Conservation (phyloP, 2,888 invertebrate genomes). For the Eucera pruinosa region DNA sequence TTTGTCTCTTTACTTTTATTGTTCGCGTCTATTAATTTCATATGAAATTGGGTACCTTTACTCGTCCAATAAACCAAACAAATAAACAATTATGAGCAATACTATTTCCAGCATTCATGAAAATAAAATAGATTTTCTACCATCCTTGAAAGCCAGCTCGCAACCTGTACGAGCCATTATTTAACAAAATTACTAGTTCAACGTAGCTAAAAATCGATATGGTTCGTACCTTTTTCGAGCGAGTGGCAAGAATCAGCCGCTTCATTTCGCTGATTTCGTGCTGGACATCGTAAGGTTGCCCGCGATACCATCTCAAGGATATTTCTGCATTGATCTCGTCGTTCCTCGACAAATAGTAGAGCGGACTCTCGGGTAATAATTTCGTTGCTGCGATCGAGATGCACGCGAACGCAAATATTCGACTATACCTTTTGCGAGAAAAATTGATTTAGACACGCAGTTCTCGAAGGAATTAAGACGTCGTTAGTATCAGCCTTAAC, state of each 20-base stretch:
- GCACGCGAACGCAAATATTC: slow-evolving; percentile 73
- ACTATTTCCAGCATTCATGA: too few relatives aligned
- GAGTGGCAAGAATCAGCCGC: slow-evolving; percentile 55
- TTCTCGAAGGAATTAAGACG: not conserved
- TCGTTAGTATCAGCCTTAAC: not conserved
- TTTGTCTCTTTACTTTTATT: too few relatives aligned
- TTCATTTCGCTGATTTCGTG: slow-evolving; percentile 72
- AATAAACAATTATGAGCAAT: too few relatives aligned
- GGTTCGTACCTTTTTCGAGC: slow-evolving; percentile 62
- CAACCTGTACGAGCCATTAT: not conserved
- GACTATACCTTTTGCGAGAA: slow-evolving; percentile 69
- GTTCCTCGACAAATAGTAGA: slow-evolving; percentile 68
- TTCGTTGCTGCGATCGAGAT: slow-evolving; percentile 67
- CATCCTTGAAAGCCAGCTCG: too few relatives aligned
- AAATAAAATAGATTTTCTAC: too few relatives aligned
- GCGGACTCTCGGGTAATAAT: slow-evolving; percentile 76
- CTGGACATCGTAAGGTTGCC: slow-evolving; percentile 55
- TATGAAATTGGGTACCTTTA: too few relatives aligned
- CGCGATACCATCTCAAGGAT: slow-evolving; percentile 74
- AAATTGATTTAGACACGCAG: slow-evolving; percentile 27
- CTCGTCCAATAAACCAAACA: too few relatives aligned
- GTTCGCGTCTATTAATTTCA: too few relatives aligned
- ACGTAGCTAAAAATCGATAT: not conserved
- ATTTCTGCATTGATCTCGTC: slow-evolving; percentile 69
- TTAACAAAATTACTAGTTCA: not conserved